Base-by-base conservation (phyloP, 2,797 vertebrate genomes). In the Mustela erminea region DNA sequence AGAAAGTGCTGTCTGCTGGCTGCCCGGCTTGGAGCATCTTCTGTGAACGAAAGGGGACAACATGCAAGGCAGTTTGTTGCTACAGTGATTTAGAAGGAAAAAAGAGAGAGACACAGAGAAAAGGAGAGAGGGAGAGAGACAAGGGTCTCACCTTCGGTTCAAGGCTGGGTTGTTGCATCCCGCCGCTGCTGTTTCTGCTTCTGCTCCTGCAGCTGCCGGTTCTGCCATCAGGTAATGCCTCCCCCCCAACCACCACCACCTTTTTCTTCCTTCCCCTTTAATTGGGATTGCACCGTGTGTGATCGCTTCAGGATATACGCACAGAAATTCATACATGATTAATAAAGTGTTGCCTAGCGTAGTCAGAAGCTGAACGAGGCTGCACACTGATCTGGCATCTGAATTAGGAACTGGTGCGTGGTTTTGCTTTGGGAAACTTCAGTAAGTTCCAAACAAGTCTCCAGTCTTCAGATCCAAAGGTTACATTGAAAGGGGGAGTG, bases 391-490 rank as follows among this genome's bases (percentile, higher is more conserved):
- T 0, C 46, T 9, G 82, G 18, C 27, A 20, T 3, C 70, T 1
- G 93, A 56, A 14, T 83, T 0, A 0, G 95, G 92, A 49, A 91
- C 49, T 32, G 13, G 25, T 0, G 4, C 74, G 96, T 95, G 91
- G 5, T 15, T 72, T 60, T 87, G 97, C 94, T 96, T 29, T 4
- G 78, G 92, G 4, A 97, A 99, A 99, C 98, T 99, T 99, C 98
- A 1, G 0, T 87, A 98, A 99, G 98, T 99, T 98, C 97, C 88
- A 0, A 96, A 97, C 86, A 97, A 93, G 98, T 38, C 98, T 70
- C 58, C 77, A 8, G 96, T 25, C 94, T 84, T 90, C 0, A 0
- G 12, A 52, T 87, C 10, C 8, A 62, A 58, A 77, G 86, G 70
- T 66, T 84, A 7, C 35, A 0, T 78, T 0, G 38, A 21, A 46